A percentile compares a stretch with the other conserved stretches of the same genome.
These are phyloP conservation scores for Pyxicephalus adspersus DNA, from an alignment of 2,113 vertebrate species.

Conservation along the genomic window DNA sequence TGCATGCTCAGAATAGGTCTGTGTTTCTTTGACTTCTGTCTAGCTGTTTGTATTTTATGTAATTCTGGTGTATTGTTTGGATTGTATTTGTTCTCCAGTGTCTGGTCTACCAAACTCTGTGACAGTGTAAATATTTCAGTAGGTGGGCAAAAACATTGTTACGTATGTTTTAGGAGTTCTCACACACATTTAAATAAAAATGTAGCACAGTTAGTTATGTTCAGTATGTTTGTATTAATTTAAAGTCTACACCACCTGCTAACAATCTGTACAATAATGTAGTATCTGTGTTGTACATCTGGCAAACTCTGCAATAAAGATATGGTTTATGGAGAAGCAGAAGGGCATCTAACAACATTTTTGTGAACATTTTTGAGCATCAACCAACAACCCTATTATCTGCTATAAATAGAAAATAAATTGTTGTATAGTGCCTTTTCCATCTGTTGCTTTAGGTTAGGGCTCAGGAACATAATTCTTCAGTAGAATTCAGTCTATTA, in stretches of 20 bases:
- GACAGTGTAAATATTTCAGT: too few species aligned
- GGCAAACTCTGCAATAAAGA: slow-evolving; percentile 17
- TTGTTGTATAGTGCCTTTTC: not conserved
- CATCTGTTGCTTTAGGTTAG: slow-evolving; percentile 38
- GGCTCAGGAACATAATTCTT: slow-evolving; percentile 25
- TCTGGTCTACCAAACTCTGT: too few species aligned
- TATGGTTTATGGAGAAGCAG: not conserved
- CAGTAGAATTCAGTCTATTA: slow-evolving; percentile 27
- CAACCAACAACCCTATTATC: slow-evolving; percentile 21
- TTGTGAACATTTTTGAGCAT: slow-evolving; percentile 24
- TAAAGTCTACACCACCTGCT: not conserved
- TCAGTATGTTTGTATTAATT: not conserved
- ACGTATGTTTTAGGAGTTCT: too few species aligned
- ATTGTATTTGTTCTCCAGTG: too few species aligned
- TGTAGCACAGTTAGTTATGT: not conserved
- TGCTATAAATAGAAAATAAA: slow-evolving; percentile 41
- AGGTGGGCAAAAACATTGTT: too few species aligned
- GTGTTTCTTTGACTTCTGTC: too few species aligned
- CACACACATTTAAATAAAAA: too few species aligned
- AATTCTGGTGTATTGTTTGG: too few species aligned
- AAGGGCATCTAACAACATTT: slow-evolving; percentile 2
- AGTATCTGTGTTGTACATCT: slow-evolving; percentile 10
- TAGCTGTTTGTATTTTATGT: too few species aligned
- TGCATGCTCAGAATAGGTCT: too few species aligned
- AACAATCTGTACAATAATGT: slow-evolving; percentile 19